These are phyloP conservation scores for Drosophila leontia DNA, from an alignment of 1,140 invertebrate genomes.

Conservation along the genomic window DNA sequence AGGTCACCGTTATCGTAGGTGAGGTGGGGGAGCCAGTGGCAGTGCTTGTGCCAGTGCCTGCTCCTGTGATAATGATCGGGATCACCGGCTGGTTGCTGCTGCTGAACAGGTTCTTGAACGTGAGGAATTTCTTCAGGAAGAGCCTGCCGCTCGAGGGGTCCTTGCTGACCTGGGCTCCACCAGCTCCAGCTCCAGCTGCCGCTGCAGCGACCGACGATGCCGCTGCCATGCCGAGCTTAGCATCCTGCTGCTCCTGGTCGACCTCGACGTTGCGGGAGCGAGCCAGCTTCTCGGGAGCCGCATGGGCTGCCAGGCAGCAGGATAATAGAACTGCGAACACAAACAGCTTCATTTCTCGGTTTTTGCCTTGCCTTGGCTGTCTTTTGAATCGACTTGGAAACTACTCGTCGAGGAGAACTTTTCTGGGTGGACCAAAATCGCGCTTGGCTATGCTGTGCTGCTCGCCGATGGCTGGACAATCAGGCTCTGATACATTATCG, in stretches of 20 bases:
- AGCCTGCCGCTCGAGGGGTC: constrained; percentile 73
- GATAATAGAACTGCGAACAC: constrained; percentile 38
- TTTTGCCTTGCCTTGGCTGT: no score
- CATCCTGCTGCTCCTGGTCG: constrained; percentile 12
- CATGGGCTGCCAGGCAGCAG: constrained; percentile 24
- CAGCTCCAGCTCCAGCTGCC: not conserved
- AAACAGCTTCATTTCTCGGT: constrained; percentile 21
- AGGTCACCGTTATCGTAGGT: constrained; percentile 52
- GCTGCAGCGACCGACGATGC: not conserved
- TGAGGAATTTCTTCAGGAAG: constrained; percentile 78
- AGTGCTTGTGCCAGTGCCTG: constrained; percentile 12
- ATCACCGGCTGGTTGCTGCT: constrained; percentile 67
- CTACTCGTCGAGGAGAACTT: constrained; percentile 74
- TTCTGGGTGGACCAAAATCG: constrained; percentile 35
- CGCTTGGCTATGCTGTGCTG: constrained; percentile 47
- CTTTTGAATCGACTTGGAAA: constrained; percentile 28
- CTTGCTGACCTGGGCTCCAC: constrained; percentile 30
- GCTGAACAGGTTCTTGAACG: constrained; percentile 77
- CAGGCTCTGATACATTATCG: constrained; percentile 77
- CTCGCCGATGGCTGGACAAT: constrained; percentile 71
- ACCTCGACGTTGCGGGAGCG: constrained; percentile 34
- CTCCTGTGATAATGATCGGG: constrained; percentile 72
- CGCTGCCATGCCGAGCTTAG: constrained; percentile 8
- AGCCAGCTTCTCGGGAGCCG: constrained; percentile 20
- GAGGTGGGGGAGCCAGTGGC: not conserved